A percentile compares a stretch with the other conserved stretches of the same genome.
Conservation (phyloP, 2,888 invertebrate species). For the Harpalus rubripes region DNA sequence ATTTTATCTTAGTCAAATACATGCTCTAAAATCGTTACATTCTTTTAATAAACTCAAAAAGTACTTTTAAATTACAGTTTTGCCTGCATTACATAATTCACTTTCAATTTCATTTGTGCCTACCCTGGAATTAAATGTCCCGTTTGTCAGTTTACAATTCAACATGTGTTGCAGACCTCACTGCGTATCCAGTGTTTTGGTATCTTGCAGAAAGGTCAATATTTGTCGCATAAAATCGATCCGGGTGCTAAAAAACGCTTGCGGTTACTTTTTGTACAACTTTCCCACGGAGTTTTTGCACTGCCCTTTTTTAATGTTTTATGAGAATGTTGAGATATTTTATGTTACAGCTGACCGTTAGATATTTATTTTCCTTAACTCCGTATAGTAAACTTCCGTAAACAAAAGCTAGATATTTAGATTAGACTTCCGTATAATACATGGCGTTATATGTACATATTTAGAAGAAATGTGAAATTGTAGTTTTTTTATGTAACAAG, state of each 20-base stretch:
- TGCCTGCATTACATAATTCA: neutral
- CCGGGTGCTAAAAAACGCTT: slow-evolving; percentile 36
- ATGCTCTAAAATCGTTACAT: too few relatives aligned
- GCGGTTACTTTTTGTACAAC: slow-evolving; percentile 40
- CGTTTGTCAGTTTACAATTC: slow-evolving; percentile 55
- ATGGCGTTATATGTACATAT: neutral
- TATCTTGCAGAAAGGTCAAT: slow-evolving; percentile 57
- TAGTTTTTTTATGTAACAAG: too few relatives aligned
- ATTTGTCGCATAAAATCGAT: slow-evolving; percentile 55
- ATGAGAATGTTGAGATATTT: slow-evolving; percentile 49
- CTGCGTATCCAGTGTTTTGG: slow-evolving; percentile 14
- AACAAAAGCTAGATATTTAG: neutral
- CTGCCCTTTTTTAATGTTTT: slow-evolving; percentile 14
- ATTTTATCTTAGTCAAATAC: too few relatives aligned
- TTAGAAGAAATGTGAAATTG: too few relatives aligned
- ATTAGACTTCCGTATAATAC: neutral
- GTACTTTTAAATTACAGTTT: too few relatives aligned
- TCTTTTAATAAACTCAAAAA: too few relatives aligned
- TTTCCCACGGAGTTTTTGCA: slow-evolving; percentile 56
- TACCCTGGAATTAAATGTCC: neutral
- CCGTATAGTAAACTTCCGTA: slow-evolving; percentile 25
- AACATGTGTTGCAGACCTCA: slow-evolving; percentile 34
- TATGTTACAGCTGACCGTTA: slow-evolving; percentile 32
- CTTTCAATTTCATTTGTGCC: neutral
- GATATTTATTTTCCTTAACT: slow-evolving; percentile 27